These are phyloP conservation scores for Chaetorhynchus papuensis DNA, from an alignment of 2,113 vertebrate species.

Conservation along the genomic window DNA sequence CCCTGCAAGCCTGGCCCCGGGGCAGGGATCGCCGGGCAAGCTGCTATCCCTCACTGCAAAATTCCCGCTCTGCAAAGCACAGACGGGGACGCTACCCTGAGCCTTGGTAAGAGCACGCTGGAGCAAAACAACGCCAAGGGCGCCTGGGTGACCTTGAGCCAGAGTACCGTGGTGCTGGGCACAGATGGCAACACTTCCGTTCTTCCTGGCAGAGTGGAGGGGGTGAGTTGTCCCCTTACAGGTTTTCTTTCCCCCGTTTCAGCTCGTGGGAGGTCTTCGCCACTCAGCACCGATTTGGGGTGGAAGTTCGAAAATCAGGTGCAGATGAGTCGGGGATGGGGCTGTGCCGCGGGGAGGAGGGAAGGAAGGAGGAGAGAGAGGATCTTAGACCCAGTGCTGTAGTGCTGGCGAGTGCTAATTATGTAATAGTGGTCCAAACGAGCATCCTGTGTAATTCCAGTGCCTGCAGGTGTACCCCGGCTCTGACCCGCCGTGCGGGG, in stretches of 20 bases:
- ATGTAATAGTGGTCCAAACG: fast-evolving
- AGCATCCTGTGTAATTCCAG: neutral
- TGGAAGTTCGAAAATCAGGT: neutral
- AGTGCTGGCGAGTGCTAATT: fast-evolving
- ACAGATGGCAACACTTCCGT: slow-evolving; percentile 92
- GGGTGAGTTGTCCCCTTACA: slow-evolving; percentile 77
- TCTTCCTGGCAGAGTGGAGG: slow-evolving; percentile 77
- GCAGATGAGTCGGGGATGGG: neutral
- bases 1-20: slow-evolving; percentile 29
- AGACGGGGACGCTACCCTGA: slow-evolving; percentile 57
- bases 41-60: slow-evolving; percentile 71
- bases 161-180: slow-evolving; percentile 93
- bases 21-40: slow-evolving; percentile 21
- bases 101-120: slow-evolving; percentile 76
- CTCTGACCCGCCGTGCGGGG: too few species aligned
- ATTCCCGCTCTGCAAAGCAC: slow-evolving; percentile 75
- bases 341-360: neutral
- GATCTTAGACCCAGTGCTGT: fast-evolving
- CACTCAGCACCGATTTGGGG: neutral
- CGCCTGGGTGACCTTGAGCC: slow-evolving; percentile 89
- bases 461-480: fast-evolving
- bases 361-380: too few species aligned
- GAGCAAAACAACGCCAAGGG: slow-evolving; percentile 84
- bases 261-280: neutral
- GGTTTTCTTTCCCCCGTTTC: neutral